Base-by-base conservation (phyloP, 2,113 vertebrate species). In the Lampris megalopsis region DNA sequence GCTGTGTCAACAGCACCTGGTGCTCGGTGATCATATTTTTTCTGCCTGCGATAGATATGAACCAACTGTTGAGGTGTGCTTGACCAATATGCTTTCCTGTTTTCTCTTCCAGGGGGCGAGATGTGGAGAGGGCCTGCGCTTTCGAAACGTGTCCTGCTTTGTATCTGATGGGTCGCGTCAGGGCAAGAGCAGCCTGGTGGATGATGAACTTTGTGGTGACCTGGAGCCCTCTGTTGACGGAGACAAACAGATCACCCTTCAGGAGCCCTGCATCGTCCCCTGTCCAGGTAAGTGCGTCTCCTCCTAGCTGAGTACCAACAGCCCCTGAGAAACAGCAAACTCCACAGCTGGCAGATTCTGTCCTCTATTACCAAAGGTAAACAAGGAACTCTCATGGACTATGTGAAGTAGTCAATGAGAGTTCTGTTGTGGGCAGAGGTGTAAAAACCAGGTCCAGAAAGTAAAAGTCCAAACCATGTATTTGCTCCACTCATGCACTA, bases 61-160 rank as follows among this genome's bases (percentile, higher is more conserved):
- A n/a, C 6, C 10, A 13, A 10, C 43, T 68, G 10, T 52, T 36
- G 50, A 40, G 41, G 38, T 42, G 9, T 48, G 4, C 2, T 66
- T 73, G 37, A 65, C 47, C 13, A 35, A 2, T 37, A 7, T 43
- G 0, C 43, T 1, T 47, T 64, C 1, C 13, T 62, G 9, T 43
- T 24, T 48, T 68, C 9, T 63, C 35, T 75, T 54, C 71, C 58
- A 95, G 94, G 94, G 92, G 5, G 98, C 97, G 6, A 94, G 95
- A 0, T 99, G 98, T 79, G 98, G 98, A 41, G 97, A 97, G 61
- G 98, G 98, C 5, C 93, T 95, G 71, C 94, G 95, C 79, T 91
- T 92, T 82, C 94, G 98, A 69, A 99, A 98, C 41, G 94, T 99
- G 79, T 98, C 97, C 0, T 99, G 98, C 86, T 96, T 97, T 2